Percentiles rank a stretch among this genome's conserved stretches.
Conservation (phyloP, 2,113 vertebrate genomes). For the Neodon shergylaensis region DNA sequence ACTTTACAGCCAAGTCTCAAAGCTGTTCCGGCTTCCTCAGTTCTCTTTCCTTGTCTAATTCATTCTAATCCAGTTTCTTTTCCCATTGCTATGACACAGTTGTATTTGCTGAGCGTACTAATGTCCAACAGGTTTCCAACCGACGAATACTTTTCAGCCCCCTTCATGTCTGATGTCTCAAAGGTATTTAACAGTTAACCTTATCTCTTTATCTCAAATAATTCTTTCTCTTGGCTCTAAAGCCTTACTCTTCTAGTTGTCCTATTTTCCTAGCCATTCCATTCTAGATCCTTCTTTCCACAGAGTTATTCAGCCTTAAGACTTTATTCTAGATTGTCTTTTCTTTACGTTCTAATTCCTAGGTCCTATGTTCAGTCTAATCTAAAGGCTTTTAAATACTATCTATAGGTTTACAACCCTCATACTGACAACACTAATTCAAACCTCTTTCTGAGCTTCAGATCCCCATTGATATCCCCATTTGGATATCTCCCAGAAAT, state of each 20-base stretch:
- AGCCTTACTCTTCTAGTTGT: background rate
- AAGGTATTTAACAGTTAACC: background rate
- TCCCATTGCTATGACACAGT: background rate
- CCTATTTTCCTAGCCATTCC: background rate
- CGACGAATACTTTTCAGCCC: background rate
- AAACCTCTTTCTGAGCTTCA: background rate
- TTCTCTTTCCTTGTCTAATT: background rate
- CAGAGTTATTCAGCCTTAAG: background rate
- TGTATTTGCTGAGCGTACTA: background rate
- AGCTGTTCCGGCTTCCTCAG: background rate
- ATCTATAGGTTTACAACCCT: background rate
- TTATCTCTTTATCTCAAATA: background rate
- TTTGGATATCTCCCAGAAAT: background rate
- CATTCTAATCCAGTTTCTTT: background rate
- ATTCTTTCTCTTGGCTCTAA: background rate
- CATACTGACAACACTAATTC: background rate
- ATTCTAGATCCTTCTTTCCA: background rate
- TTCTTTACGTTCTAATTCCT: background rate
- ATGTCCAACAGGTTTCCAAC: background rate
- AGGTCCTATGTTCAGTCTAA: background rate
- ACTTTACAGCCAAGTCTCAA: background rate
- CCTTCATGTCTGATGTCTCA: constrained; percentile 1
- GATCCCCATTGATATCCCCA: background rate
- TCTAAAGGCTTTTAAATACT: background rate
- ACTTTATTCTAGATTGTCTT: background rate